A percentile compares a stretch with the other conserved stretches of the same genome.
phyloP scores from a whole-genome alignment of 2,113 vertebrate genomes.

The Brienomyrus longianalis region DNA sequence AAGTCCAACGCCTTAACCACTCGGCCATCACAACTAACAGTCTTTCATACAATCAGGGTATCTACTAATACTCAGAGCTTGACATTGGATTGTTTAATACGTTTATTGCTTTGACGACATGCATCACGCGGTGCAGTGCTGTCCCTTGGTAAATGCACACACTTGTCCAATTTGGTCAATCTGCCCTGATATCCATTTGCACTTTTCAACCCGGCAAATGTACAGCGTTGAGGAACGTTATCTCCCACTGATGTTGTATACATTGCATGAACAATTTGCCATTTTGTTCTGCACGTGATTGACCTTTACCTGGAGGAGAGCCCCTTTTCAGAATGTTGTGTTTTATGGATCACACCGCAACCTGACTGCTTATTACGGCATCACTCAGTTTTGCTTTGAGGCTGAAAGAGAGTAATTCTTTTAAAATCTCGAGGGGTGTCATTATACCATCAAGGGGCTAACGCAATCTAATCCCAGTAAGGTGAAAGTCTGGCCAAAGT shows the following conservation, averaged over 20 bases:
- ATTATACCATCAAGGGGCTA: neutral
- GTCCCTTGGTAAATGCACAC: neutral
- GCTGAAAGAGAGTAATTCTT: neutral
- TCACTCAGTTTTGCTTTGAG: neutral
- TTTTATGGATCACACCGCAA: neutral
- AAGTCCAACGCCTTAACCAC: neutral
- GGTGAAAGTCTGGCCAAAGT: neutral
- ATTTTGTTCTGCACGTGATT: neutral
- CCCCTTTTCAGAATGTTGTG: neutral
- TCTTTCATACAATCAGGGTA: neutral
- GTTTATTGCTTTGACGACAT: neutral
- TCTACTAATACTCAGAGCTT: neutral
- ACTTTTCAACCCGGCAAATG: neutral
- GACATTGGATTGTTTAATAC: neutral
- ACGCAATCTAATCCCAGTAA: neutral
- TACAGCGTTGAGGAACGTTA: neutral
- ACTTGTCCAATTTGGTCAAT: neutral
- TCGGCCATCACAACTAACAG: neutral
- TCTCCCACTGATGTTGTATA: neutral
- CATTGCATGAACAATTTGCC: neutral
- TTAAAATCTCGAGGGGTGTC: neutral
- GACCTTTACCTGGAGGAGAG: neutral
- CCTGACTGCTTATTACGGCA: neutral
- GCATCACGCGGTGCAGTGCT: neutral
- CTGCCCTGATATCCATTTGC: neutral